Conservation (phyloP, 2,113 vertebrate species). For the Gallinago media region DNA sequence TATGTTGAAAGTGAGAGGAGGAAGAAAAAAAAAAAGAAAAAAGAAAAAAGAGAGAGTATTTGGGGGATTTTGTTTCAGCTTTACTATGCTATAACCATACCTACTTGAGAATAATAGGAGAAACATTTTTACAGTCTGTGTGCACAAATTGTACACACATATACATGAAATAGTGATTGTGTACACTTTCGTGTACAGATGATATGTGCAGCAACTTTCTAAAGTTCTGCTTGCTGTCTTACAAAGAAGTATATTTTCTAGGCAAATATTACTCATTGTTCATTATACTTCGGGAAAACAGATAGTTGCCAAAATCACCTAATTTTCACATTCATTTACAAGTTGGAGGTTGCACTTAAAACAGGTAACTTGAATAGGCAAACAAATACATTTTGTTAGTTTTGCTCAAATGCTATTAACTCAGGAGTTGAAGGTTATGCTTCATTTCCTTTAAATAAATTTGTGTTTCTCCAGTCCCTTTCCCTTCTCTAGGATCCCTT, state of each 20-base stretch:
- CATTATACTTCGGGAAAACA: background rate
- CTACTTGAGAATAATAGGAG: background rate
- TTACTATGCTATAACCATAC: background rate
- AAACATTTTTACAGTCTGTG: background rate
- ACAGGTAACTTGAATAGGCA: background rate
- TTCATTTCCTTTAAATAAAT: background rate
- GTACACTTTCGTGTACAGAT: background rate
- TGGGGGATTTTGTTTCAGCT: background rate
- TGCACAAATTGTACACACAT: background rate
- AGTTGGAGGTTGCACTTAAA: background rate
- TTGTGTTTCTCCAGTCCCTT: background rate
- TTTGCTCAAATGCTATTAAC: background rate
- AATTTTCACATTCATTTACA: slow-evolving; percentile 27
- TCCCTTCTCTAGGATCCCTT: background rate
- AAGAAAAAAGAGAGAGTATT: too few relatives aligned
- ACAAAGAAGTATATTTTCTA: background rate
- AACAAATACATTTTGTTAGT: background rate
- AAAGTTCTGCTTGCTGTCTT: background rate
- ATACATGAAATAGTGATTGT: accelerated
- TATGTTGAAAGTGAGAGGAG: too few relatives aligned
- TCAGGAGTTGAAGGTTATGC: background rate
- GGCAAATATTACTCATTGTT: background rate
- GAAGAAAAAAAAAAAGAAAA: background rate
- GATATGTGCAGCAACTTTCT: background rate
- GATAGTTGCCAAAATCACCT: background rate